Conservation (phyloP, 2,888 invertebrate genomes). For the Pseudoips prasinana region DNA sequence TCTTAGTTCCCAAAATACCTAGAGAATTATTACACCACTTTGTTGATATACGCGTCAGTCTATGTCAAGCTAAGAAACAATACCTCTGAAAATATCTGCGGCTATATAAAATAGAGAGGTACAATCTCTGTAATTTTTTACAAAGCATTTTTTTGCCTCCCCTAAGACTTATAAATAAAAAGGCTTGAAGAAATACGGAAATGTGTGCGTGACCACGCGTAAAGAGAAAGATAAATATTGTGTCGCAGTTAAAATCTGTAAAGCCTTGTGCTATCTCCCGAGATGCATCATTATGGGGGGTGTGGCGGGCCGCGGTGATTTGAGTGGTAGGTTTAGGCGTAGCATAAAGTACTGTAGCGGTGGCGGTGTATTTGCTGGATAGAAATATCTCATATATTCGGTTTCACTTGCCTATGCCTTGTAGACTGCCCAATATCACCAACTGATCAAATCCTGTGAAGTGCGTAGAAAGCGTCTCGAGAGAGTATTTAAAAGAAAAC, state of each 20-base stretch:
- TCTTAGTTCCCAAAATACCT: background rate
- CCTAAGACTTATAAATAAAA: conserved; percentile 37
- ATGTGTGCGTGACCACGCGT: conserved; percentile 53
- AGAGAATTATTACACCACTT: conserved; percentile 16
- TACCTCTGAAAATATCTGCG: conserved; percentile 23
- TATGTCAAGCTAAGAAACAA: conserved; percentile 20
- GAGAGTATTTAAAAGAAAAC: too few relatives aligned
- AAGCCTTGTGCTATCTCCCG: conserved; percentile 62
- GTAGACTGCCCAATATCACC: too few relatives aligned
- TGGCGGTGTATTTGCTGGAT: too few relatives aligned
- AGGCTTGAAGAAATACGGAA: conserved; percentile 26
- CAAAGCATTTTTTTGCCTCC: conserved; percentile 26
- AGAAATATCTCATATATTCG: too few relatives aligned
- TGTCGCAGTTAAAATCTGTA: conserved; percentile 61
- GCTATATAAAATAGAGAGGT: conserved; percentile 24
- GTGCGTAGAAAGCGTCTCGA: too few relatives aligned
- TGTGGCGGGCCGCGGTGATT: conserved; percentile 54
- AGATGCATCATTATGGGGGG: conserved; percentile 74
- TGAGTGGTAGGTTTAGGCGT: conserved; percentile 34
- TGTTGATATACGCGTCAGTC: conserved; percentile 18
- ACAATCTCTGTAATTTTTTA: conserved; percentile 26
- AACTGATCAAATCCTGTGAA: too few relatives aligned
- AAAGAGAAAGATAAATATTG: conserved; percentile 48
- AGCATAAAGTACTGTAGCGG: conserved; percentile 16
- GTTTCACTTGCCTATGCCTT: too few relatives aligned